These are phyloP conservation scores for Ceyx erithaca DNA, from an alignment of 2,797 vertebrate species.

Conservation along the genomic window DNA sequence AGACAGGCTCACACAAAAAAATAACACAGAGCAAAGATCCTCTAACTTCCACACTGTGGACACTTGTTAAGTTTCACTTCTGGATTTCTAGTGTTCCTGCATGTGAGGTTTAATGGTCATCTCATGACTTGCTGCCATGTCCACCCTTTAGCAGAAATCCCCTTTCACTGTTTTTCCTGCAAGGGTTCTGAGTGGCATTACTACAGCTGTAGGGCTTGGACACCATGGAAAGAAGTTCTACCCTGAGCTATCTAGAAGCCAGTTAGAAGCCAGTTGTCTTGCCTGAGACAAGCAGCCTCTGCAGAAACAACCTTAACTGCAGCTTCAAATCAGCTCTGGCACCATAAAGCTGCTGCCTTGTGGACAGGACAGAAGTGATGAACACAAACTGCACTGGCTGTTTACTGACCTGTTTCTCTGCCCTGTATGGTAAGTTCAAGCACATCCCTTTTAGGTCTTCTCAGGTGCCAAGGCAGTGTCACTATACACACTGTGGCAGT, in stretches of 20 bases:
- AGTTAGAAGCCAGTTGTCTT: background rate
- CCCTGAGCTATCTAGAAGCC: background rate
- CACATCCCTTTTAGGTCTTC: background rate
- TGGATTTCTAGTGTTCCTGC: background rate
- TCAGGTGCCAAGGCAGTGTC: background rate
- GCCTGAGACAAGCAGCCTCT: background rate
- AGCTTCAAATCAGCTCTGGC: background rate
- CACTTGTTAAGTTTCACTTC: background rate
- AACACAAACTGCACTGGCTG: background rate
- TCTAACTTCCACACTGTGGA: background rate
- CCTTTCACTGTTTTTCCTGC: background rate
- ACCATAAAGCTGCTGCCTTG: background rate
- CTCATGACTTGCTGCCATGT: background rate
- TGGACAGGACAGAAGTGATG: background rate
- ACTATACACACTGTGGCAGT: background rate
- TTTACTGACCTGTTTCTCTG: background rate
- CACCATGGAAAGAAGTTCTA: background rate
- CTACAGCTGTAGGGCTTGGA: background rate
- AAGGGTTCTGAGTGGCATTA: background rate
- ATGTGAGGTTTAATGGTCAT: background rate
- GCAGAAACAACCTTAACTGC: background rate
- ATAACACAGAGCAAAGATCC: background rate
- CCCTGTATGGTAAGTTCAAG: background rate
- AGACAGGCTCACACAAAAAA: background rate
- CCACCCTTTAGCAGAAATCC: background rate